These are phyloP conservation scores for Mythimna pallens DNA, from an alignment of 2,888 invertebrate species.

Conservation along the genomic window DNA sequence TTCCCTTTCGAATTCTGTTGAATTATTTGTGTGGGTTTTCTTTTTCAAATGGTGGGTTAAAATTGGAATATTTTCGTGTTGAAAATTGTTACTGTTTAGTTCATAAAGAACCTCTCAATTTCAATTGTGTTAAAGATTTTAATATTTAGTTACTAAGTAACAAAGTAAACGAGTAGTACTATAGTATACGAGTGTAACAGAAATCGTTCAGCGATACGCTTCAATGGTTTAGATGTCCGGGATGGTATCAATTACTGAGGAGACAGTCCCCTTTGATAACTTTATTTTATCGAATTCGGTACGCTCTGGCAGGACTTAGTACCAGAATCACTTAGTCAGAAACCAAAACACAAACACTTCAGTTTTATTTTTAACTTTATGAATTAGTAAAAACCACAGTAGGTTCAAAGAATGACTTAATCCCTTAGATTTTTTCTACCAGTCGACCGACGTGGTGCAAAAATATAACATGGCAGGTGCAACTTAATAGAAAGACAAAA, in stretches of 20 bases:
- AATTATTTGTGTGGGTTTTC: slow-evolving; percentile 25
- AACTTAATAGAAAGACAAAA: neutral
- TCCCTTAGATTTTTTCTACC: no score
- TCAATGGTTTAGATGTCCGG: slow-evolving; percentile 9
- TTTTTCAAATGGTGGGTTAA: slow-evolving; percentile 11
- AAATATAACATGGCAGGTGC: no score
- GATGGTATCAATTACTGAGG: slow-evolving; percentile 31
- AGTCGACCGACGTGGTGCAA: no score
- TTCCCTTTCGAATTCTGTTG: slow-evolving; percentile 40
- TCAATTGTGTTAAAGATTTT: neutral
- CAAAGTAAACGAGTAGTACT: no score
- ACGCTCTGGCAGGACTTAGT: slow-evolving; percentile 2
- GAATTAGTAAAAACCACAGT: no score
- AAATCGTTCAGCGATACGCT: slow-evolving; percentile 11
- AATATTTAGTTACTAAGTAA: neutral
- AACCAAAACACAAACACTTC: neutral
- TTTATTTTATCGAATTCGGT: slow-evolving; percentile 39
- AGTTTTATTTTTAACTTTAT: no score
- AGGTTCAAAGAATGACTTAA: no score
- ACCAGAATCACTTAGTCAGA: neutral
- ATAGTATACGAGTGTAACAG: neutral
- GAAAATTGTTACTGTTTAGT: neutral
- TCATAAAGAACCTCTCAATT: neutral
- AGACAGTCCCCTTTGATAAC: slow-evolving; percentile 29
- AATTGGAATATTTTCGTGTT: neutral